Evolutionary conservation across 2,113 vertebrate species (phyloP).

Genomic region (Thunnus maccoyii): DNA sequence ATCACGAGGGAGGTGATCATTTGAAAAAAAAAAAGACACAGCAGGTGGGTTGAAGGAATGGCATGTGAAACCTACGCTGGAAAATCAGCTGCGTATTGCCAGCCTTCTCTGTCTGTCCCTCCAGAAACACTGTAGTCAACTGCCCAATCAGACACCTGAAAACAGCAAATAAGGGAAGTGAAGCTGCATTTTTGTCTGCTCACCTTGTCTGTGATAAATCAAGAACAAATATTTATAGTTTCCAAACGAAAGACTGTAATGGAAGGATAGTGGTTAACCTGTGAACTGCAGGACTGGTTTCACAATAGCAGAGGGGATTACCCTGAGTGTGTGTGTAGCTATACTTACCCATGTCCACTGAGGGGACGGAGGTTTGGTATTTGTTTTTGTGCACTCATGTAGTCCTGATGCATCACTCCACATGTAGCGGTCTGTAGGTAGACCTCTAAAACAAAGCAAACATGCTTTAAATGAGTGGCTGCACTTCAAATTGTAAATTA

Average conservation of each 20-base stretch:
- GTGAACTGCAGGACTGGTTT: neutral
- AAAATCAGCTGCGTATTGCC: slow-evolving; percentile 98
- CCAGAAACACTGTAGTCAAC: slow-evolving; percentile 90
- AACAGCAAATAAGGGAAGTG: slow-evolving; percentile 1
- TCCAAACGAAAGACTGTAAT: neutral
- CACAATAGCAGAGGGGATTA: neutral
- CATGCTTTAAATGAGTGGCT: neutral
- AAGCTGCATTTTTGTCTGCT: slow-evolving; percentile 12
- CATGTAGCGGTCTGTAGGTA: slow-evolving; percentile 97
- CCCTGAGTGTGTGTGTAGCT: slow-evolving; percentile 1
- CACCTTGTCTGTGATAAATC: neutral
- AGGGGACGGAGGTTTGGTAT: slow-evolving; percentile 92
- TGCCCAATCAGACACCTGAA: slow-evolving; percentile 93
- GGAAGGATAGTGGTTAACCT: neutral
- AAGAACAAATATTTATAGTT: neutral
- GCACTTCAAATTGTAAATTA: neutral
- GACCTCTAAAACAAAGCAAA: slow-evolving; percentile 85
- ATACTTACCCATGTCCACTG: slow-evolving; percentile 94
- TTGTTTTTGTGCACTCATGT: slow-evolving; percentile 93
- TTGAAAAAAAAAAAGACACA: neutral
- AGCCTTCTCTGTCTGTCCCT: slow-evolving; percentile 94
- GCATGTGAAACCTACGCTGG: slow-evolving; percentile 88
- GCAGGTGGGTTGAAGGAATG: neutral
- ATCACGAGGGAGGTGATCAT: neutral
- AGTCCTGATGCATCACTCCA: slow-evolving; percentile 96